These are phyloP conservation scores for Mastomys natalensis DNA, from an alignment of 2,113 vertebrate species.

Conservation along the genomic window DNA sequence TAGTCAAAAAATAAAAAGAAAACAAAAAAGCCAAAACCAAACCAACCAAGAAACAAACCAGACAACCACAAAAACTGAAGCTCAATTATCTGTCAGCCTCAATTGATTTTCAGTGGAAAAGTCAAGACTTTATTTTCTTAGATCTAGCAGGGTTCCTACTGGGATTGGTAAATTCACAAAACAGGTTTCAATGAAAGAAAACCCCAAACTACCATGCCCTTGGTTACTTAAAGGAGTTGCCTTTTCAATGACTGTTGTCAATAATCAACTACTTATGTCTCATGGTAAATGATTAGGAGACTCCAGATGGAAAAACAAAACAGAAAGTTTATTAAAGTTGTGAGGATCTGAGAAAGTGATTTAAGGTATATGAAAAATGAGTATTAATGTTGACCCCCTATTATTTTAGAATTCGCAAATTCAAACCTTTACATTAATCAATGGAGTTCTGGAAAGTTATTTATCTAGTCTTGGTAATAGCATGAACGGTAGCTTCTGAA, in stretches of 20 bases:
- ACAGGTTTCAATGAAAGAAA: background rate
- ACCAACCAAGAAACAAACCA: no score
- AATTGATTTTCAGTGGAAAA: background rate
- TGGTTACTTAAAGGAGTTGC: background rate
- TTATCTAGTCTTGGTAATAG: background rate
- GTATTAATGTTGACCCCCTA: background rate
- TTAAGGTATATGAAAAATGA: background rate
- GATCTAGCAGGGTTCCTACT: background rate
- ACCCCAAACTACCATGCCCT: background rate
- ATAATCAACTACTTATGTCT: background rate
- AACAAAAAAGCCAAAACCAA: no score
- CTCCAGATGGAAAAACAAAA: background rate
- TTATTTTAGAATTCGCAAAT: background rate
- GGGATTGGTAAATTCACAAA: background rate
- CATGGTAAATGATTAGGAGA: background rate
- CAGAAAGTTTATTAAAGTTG: background rate
- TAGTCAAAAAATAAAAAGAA: no score
- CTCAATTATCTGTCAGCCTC: background rate
- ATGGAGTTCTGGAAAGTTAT: background rate
- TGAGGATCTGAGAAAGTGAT: background rate
- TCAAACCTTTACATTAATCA: background rate
- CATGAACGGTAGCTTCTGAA: background rate
- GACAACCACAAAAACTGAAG: background rate
- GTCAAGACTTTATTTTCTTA: background rate
- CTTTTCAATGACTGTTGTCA: background rate